Base-by-base conservation (phyloP, 2,797 vertebrate species). In the Neoniphon sammara region DNA sequence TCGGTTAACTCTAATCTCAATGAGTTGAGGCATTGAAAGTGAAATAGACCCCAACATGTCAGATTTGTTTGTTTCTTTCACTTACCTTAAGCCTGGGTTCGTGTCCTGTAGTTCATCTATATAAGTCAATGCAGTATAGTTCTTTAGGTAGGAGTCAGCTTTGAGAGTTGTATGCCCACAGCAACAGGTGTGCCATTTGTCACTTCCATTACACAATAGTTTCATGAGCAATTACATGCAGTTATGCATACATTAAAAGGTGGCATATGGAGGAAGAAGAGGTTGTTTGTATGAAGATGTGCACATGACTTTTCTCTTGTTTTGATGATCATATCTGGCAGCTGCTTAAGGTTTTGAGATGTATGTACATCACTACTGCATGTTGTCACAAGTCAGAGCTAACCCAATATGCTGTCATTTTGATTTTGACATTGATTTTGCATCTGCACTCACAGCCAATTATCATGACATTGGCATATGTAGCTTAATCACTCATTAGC, bases 191-290 rank as follows among this genome's bases (percentile, higher is more conserved):
- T 86, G 78, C 70, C 23, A 31, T 81, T 79, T 82, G 67, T 73
- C 59, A 83, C 52, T 61, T 74, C 73, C 77, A 91, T 88, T 90
- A 85, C 60, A 47, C 23, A 42, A 59, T 77, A 14, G 89, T 91
- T 94, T 90, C 79, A 92, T 77, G 58, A 89, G 66, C 87, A 93
- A 91, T 92, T 92, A 84, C 59, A 84, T 83, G 73, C 62, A 36
- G 87, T 92, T 89, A 86, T 77, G 14, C 73, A 80, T 27, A 27
- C 25, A 27, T 36, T 5, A 6, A 36, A 59, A 84, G 70, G 52
- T 65, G 46, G 25, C 78, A 77, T 77, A 69, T 62, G 67, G 54
- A 79, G 12, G 61, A 66, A 57, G 60, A 73, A 50, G 23, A 74
- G 20, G 25, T 12, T 42, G 18, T 87, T 59, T 81, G 84, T 86